A percentile compares a stretch with the other conserved stretches of the same genome.
These are phyloP conservation scores for Physella acuta DNA, from an alignment of 1,140 invertebrate species.

Conservation along the genomic window DNA sequence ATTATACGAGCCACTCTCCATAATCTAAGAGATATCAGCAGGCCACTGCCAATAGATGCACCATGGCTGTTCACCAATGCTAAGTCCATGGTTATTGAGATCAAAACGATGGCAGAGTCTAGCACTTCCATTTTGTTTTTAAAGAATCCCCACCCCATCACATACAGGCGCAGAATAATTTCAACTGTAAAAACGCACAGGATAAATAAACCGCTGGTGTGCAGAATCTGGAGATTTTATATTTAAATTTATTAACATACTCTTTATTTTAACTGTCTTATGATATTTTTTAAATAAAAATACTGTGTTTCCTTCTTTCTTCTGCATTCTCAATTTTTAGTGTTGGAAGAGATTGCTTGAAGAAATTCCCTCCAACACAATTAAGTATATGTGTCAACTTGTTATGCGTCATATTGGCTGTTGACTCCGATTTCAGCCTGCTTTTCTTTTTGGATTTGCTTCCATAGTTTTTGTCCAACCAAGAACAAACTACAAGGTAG, in stretches of 20 bases:
- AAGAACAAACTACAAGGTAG: too few relatives aligned
- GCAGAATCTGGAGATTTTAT: conserved; percentile 50
- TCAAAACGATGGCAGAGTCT: conserved; percentile 58
- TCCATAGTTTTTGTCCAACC: too few relatives aligned
- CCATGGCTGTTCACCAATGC: conserved; percentile 46
- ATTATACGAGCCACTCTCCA: conserved; percentile 58
- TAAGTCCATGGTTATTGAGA: conserved; percentile 59
- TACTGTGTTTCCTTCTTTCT: not conserved
- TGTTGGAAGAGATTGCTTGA: too few relatives aligned
- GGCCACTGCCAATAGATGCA: conserved; percentile 47
- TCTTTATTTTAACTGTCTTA: not conserved
- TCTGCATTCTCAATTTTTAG: too few relatives aligned
- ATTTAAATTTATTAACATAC: conserved; percentile 13
- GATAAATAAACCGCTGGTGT: conserved; percentile 53
- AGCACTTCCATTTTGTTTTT: conserved; percentile 59
- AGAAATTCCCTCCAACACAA: too few relatives aligned
- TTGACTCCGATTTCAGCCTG: too few relatives aligned
- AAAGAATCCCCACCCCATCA: conserved; percentile 55
- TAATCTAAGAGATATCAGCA: conserved; percentile 55
- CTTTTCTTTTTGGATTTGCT: too few relatives aligned
- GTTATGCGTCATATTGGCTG: too few relatives aligned
- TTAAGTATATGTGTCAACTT: too few relatives aligned
- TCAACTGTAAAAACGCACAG: conserved; percentile 57
- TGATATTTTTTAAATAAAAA: not conserved
- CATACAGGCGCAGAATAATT: conserved; percentile 54